Conservation (phyloP, 2,888 invertebrate species). For the Melitaea athalia region DNA sequence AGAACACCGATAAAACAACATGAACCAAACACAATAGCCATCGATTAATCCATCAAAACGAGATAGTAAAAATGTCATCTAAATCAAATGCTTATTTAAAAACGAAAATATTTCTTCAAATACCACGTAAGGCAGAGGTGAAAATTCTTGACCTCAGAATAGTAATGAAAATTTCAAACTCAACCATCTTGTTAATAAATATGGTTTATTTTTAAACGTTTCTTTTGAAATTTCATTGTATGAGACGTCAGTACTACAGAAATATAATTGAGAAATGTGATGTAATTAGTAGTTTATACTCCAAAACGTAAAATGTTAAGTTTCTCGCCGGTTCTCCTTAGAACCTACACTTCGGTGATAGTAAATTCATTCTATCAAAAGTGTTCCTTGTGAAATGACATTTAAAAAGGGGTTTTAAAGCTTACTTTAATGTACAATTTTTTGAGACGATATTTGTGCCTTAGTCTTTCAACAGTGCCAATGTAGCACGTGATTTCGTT, state of each 20-base stretch:
- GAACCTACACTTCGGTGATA: no score
- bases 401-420: no score
- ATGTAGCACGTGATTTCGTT: no score
- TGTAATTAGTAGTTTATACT: no score
- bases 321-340: no score
- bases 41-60: not conserved
- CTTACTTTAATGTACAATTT: no score
- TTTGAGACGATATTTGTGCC: no score
- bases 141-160: constrained; percentile 17
- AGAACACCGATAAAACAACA: not conserved
- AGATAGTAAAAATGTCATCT: not conserved
- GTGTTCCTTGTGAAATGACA: no score
- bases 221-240: not conserved
- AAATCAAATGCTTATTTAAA: constrained; percentile 5
- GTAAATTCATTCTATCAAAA: no score
- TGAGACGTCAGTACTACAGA: not conserved
- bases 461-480: no score
- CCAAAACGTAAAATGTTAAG: no score
- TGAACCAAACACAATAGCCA: constrained; percentile 2
- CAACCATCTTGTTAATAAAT: constrained; percentile 5
- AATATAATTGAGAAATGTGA: no score
- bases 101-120: constrained; percentile 3
- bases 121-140: constrained; percentile 9
- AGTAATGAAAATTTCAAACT: not conserved
- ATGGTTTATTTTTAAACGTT: not conserved